Percentiles rank a stretch among this genome's conserved stretches.
Evolutionary conservation across 2,888 invertebrate genomes (phyloP).

Genomic region (Mythimna impura): DNA sequence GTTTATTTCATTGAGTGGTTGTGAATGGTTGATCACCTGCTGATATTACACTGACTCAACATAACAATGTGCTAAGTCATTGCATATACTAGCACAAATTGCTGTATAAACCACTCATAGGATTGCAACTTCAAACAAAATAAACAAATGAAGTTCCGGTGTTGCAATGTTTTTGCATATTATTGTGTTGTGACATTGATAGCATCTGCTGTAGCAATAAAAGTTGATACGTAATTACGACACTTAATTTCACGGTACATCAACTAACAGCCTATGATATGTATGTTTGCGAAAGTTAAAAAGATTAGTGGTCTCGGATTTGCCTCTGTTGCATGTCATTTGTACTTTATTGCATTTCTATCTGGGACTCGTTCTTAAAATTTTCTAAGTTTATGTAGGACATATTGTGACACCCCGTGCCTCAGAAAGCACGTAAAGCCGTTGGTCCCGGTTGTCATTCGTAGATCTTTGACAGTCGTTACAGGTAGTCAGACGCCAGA

Average conservation of each 20-base stretch:
- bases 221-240: slow-evolving; percentile 51
- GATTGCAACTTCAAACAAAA: slow-evolving; percentile 51
- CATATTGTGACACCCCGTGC: too few species aligned
- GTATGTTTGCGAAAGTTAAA: slow-evolving; percentile 53
- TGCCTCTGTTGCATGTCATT: slow-evolving; percentile 3
- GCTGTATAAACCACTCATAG: slow-evolving; percentile 60
- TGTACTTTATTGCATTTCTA: not conserved
- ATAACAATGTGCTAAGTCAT: slow-evolving; percentile 71
- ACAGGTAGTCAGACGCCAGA: too few species aligned
- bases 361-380: not conserved
- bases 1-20: slow-evolving; percentile 48
- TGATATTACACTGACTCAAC: slow-evolving; percentile 67
- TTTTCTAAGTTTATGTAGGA: not conserved
- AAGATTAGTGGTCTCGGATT: slow-evolving; percentile 34
- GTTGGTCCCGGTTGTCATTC: too few species aligned
- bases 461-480: too few species aligned
- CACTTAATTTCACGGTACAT: slow-evolving; percentile 65
- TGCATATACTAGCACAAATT: slow-evolving; percentile 65
- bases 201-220: slow-evolving; percentile 46
- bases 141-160: slow-evolving; percentile 69
- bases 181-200: slow-evolving; percentile 61
- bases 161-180: slow-evolving; percentile 60
- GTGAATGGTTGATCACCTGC: slow-evolving; percentile 57
- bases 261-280: slow-evolving; percentile 47
- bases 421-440: too few species aligned